These are phyloP conservation scores for Hanleya hanleyi DNA, from an alignment of 2,888 invertebrate species.

Conservation along the genomic window DNA sequence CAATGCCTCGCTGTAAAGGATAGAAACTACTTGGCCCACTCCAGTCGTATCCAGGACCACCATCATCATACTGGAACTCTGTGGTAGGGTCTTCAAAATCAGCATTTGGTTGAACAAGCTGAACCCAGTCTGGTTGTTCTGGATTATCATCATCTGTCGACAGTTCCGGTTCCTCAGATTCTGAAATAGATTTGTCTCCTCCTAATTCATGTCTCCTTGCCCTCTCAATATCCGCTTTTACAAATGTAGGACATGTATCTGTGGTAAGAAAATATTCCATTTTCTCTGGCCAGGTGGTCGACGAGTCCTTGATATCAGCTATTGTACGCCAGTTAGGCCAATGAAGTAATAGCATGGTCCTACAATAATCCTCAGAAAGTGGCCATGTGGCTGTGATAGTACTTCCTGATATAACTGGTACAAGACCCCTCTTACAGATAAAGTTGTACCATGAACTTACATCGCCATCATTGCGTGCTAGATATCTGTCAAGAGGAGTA, in stretches of 20 bases:
- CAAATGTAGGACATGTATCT: conserved; percentile 29
- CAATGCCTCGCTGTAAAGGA: conserved; percentile 20
- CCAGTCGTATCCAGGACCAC: conserved; percentile 38
- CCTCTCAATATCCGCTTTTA: conserved; percentile 29
- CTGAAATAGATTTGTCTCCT: not conserved
- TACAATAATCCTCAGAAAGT: conserved; percentile 33
- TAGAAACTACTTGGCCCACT: not conserved
- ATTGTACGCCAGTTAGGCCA: conserved; percentile 43
- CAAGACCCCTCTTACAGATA: conserved; percentile 13
- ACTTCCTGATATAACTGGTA: conserved; percentile 18
- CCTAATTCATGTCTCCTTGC: conserved; percentile 15
- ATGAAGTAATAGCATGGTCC: conserved; percentile 35
- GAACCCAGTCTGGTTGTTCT: conserved; percentile 25
- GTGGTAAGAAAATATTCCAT: conserved; percentile 25
- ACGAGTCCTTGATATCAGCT: conserved; percentile 32
- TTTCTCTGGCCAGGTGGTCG: conserved; percentile 31
- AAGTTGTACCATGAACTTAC: conserved; percentile 18
- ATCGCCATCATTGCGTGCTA: conserved; percentile 15
- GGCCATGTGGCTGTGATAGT: conserved; percentile 37
- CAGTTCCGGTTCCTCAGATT: conserved; percentile 5
- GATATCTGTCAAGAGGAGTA: conserved; percentile 33
- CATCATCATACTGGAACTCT: conserved; percentile 42
- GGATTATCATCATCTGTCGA: not conserved
- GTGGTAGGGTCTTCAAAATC: conserved; percentile 10
- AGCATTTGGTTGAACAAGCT: not conserved